Conservation (phyloP, 2,888 invertebrate genomes). For the Lycophotia porphyrea region DNA sequence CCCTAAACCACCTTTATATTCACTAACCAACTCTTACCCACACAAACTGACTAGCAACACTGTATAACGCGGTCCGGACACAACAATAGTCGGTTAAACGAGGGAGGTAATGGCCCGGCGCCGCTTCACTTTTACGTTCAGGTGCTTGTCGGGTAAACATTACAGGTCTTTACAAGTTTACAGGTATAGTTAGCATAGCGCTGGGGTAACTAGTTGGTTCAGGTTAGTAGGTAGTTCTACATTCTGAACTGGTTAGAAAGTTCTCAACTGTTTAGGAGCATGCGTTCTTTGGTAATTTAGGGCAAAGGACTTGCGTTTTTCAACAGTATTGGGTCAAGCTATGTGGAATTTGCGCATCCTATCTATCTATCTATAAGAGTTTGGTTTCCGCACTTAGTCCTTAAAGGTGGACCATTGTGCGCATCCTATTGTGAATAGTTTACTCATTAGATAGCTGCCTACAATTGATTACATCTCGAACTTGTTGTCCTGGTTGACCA, state of each 20-base stretch:
- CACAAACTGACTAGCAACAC: slow-evolving; percentile 3
- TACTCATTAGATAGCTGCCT: background rate
- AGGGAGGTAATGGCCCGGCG: slow-evolving; percentile 81
- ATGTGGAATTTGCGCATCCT: background rate
- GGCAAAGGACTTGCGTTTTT: background rate
- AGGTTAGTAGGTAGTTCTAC: background rate
- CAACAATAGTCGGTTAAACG: slow-evolving; percentile 76
- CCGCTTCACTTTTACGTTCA: slow-evolving; percentile 77
- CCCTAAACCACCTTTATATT: background rate
- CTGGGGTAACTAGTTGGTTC: slow-evolving; percentile 7
- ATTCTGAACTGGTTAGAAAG: slow-evolving; percentile 1
- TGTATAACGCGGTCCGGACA: slow-evolving; percentile 61
- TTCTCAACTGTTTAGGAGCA: background rate
- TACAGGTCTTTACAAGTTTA: slow-evolving; percentile 60
- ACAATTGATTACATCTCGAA: background rate
- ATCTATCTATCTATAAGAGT: too few relatives aligned
- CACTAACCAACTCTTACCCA: background rate
- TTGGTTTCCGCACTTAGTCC: too few relatives aligned
- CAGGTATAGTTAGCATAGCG: slow-evolving; percentile 29
- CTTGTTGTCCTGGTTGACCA: background rate
- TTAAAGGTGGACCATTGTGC: too few relatives aligned
- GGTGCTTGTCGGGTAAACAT: slow-evolving; percentile 72
- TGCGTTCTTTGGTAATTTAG: background rate
- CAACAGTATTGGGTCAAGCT: background rate
- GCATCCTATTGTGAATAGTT: background rate